Conservation (phyloP, 2,113 vertebrate genomes). For the Rattus rattus region DNA sequence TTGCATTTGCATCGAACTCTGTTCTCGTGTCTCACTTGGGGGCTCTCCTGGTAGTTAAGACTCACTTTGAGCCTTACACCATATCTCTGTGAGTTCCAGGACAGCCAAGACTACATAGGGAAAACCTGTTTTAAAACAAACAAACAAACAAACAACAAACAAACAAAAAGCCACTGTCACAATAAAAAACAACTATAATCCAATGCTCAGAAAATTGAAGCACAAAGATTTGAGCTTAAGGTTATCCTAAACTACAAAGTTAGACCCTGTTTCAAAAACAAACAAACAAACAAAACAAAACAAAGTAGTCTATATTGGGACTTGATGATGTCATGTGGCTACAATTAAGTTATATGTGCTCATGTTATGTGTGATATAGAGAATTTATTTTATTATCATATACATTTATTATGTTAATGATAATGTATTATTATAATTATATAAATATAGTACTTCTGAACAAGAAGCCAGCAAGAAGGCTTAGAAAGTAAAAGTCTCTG, state of each 20-base stretch:
- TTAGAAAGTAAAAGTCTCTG: background rate
- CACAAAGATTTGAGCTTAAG: constrained; percentile 3
- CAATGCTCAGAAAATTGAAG: background rate
- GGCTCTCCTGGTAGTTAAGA: too few relatives aligned
- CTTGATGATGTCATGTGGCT: background rate
- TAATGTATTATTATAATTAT: background rate
- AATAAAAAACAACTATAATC: background rate
- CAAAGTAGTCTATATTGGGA: background rate
- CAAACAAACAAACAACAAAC: background rate
- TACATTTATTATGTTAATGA: background rate
- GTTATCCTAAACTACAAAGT: background rate
- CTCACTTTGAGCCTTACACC: too few relatives aligned
- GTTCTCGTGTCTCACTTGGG: too few relatives aligned
- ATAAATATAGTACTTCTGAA: background rate
- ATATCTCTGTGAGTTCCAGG: background rate
- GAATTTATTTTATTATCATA: background rate
- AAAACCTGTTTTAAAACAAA: background rate
- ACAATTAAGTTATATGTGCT: background rate
- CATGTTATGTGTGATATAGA: background rate
- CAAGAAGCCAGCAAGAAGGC: background rate
- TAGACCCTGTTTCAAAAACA: background rate
- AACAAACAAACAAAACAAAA: background rate
- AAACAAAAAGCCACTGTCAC: background rate
- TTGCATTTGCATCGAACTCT: too few relatives aligned
- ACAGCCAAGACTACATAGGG: background rate